Evolutionary conservation across 2,888 invertebrate species (phyloP).

Genomic region (Pseudoips prasinana): DNA sequence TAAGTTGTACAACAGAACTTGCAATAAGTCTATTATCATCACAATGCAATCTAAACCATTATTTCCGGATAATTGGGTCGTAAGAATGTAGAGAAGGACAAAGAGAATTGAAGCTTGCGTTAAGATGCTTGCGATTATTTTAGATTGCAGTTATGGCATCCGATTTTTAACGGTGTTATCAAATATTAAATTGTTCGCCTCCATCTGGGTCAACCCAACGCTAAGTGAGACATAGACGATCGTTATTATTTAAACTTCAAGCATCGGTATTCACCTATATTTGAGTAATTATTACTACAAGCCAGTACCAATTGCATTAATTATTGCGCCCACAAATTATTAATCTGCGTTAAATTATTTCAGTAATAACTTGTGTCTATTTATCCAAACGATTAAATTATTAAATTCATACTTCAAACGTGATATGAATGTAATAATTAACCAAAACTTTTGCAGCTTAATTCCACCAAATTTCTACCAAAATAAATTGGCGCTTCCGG

Average conservation of each 20-base stretch:
- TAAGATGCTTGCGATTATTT: constrained; percentile 16
- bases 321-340: constrained; percentile 15
- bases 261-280: constrained; percentile 21
- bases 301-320: constrained; percentile 3
- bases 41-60: constrained; percentile 41
- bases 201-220: constrained; percentile 36
- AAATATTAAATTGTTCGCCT: constrained; percentile 31
- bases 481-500: too few relatives aligned
- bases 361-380: constrained; percentile 4
- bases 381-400: constrained; percentile 1
- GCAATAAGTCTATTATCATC: constrained; percentile 39
- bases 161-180: constrained; percentile 34
- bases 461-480: too few relatives aligned
- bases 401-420: too few relatives aligned
- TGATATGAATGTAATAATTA: too few relatives aligned
- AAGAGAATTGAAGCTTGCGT: constrained; percentile 18
- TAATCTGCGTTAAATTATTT: constrained; percentile 13
- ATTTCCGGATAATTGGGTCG: constrained; percentile 41
- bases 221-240: constrained; percentile 31
- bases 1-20: constrained; percentile 35
- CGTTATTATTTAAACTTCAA: constrained; percentile 23
- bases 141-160: constrained; percentile 12
- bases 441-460: too few relatives aligned
- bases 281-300: constrained; percentile 14
- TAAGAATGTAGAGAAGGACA: constrained; percentile 5